Conservation (phyloP, 2,113 vertebrate species). For the Spilogale gracilis region DNA sequence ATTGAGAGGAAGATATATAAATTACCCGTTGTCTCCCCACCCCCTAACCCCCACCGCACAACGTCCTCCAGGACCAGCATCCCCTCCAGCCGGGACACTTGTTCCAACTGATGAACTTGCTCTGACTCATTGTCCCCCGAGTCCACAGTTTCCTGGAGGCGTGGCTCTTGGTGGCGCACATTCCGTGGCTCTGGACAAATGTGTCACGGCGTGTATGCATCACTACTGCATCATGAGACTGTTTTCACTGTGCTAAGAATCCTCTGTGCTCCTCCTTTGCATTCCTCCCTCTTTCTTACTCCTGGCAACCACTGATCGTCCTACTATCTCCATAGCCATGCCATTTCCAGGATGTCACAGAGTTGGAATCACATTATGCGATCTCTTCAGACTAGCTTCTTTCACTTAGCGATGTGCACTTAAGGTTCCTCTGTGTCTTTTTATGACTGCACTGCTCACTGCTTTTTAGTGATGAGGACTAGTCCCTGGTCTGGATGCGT, state of each 20-base stretch:
- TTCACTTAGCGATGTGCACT: too few species aligned
- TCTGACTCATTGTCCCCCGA: rapidly evolving
- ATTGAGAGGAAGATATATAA: neutral
- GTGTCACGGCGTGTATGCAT: too few species aligned
- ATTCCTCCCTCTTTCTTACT: too few species aligned
- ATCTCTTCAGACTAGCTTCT: neutral
- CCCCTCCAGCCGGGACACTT: neutral
- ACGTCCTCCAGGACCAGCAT: too few species aligned
- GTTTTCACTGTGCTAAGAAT: neutral
- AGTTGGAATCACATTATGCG: too few species aligned
- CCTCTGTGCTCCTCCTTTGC: neutral
- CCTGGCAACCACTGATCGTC: neutral
- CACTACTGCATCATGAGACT: too few species aligned
- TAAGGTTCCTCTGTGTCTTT: neutral
- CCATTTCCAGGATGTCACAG: neutral
- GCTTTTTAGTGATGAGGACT: neutral
- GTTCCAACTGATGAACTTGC: neutral
- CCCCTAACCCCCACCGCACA: rapidly evolving
- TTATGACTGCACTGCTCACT: too few species aligned
- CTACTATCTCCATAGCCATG: rapidly evolving
- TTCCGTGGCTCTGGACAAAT: neutral
- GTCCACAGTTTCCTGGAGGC: neutral
- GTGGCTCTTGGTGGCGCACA: neutral
- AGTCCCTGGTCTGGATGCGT: neutral
- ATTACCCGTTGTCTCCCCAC: rapidly evolving